Conservation (phyloP, 2,888 invertebrate species). For the Tethea ocularis region DNA sequence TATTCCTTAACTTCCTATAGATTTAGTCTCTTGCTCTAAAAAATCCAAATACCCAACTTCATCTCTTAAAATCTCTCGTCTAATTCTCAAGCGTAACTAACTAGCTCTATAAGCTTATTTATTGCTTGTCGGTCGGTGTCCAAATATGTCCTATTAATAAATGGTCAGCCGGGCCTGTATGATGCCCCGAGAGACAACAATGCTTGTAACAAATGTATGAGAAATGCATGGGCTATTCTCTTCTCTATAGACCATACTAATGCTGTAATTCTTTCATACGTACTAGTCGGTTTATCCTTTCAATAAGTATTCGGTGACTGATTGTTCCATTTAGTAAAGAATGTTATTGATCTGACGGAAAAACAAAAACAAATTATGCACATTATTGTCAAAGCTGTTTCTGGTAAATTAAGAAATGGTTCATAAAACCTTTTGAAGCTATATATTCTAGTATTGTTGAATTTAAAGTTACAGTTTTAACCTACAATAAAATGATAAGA, state of each 20-base stretch:
- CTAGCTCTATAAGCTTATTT: slow-evolving; percentile 59
- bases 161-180: slow-evolving; percentile 55
- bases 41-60: neutral
- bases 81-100: slow-evolving; percentile 34
- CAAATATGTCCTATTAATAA: slow-evolving; percentile 80
- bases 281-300: slow-evolving; percentile 4
- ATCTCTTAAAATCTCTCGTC: neutral
- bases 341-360: no score
- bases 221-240: slow-evolving; percentile 51
- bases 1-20: no score
- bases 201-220: slow-evolving; percentile 60
- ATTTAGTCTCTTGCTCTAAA: neutral
- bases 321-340: neutral
- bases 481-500: no score
- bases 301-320: slow-evolving; percentile 9
- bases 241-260: slow-evolving; percentile 24
- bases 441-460: no score
- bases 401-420: no score
- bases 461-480: no score
- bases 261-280: slow-evolving; percentile 8
- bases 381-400: no score
- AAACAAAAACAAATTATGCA: neutral
- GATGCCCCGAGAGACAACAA: slow-evolving; percentile 48
- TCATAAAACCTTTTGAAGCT: no score
- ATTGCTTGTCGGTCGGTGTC: slow-evolving; percentile 66